Base-by-base conservation (phyloP, 2,888 invertebrate species). In the Drosophila longiperda region DNA sequence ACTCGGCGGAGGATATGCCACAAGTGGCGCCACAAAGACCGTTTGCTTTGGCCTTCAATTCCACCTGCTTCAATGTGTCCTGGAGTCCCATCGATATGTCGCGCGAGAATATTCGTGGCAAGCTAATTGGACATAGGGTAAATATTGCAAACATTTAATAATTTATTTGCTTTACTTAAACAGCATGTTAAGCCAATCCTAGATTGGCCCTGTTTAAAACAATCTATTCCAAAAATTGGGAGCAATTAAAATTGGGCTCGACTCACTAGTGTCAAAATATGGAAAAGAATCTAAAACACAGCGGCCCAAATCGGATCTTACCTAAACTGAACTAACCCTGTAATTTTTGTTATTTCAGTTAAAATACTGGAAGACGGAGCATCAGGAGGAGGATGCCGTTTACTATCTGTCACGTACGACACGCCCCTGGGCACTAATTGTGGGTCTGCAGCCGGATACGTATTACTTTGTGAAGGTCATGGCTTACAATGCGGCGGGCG, bases 401-500 rank as follows among this genome's bases (percentile, higher is more conserved):
- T 97, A 97, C 92, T 98, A 96, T 92, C 93, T 98, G 64, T 98
- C 98, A 12, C 95, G 98, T 73, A 96, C 96, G 2, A 97, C 96
- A 1, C 95, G 96, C 60, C 96, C 97, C 62, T 96, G 97, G 96
- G 97, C 98, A 0, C 94, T 98, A 3, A 97, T 99, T 90, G 98
- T 99, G 15, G 99, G 99, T 80, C 94, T 99, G 57, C 96, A 97
- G 87, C 98, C 98, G 0, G 97, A 99, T 92, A 98, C 97, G 0
- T 97, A 98, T 91, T 99, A 99, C 93, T 96, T 95, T 89, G 98
- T 99, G 0, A 97, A 98, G 94, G 97, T 97, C 2, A 98, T 99
- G 98, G 98, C 98, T 0, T 99, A 97, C 91, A 99, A 99, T 94
- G 95, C 97, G 0, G 99, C 99, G 5, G 99, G 99, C 2, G 98